Evolutionary conservation across 2,888 invertebrate species (phyloP), one percentile per base, ranked within the genome.

Genomic region (Hypselothyrea guttata): DNA sequence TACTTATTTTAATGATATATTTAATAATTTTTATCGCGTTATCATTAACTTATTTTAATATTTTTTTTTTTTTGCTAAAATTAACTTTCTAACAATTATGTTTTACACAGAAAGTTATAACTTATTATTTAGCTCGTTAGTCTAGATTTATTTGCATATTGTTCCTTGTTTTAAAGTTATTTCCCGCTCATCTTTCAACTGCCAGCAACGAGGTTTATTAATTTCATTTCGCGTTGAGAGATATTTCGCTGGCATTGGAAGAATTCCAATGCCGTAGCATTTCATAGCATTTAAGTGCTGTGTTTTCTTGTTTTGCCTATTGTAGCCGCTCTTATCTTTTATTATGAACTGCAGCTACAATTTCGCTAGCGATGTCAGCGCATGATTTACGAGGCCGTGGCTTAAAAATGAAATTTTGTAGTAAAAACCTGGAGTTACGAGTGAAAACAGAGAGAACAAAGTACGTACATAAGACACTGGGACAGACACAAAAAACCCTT

Each of bases 321-420:
- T 41, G 27, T 28, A n/a, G 27, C 22, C 28, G 38, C 61, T 62
- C 72, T 78, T 75, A 67, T 78, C 66, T 69, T 75, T 78, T 82
- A 75, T 75, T 76, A 83, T 78, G 73, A 78, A 75, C 81, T 83
- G 72, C 73, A 79, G 79, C 70, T 75, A 78, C 68, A 82, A 83
- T 72, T 79, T 75, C 76, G 79, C 69, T 60, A 38, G 72, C 66
- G 54, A 65, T 78, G 81, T 78, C 84, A 83, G 73, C 79, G 81
- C 74, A 83, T 78, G 77, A 78, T 83, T 78, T 83, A 83, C 81
- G 84, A 73, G 69, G 62, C 57, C 62, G 56, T 70, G 61, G 69
- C 67, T 65, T 73, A 69, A 73, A 82, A 78, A 78, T 73, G 77
- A 83, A 83, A 83, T 69, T 22, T 83, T 75, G 81, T 79, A 64